Percentiles rank a stretch among this genome's conserved stretches.
These are phyloP conservation scores for Holcopasites calliopsidis DNA, from an alignment of 1,140 invertebrate species.

Conservation along the genomic window DNA sequence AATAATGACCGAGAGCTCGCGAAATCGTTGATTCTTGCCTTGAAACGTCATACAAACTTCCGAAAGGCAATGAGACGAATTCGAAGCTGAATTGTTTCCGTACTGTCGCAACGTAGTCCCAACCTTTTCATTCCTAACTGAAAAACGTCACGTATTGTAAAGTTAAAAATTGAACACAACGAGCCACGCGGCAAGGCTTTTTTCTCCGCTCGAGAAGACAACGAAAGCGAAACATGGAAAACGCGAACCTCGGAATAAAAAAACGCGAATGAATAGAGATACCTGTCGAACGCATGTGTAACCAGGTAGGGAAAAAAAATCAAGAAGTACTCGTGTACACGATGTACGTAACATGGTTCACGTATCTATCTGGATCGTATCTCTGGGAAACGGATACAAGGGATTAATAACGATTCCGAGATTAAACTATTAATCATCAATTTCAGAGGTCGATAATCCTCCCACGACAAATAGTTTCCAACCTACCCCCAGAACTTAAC, in stretches of 20 bases:
- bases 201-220: conserved; percentile 40
- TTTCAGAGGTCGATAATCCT: too few species aligned
- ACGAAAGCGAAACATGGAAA: conserved; percentile 42
- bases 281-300: conserved; percentile 37
- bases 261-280: conserved; percentile 37
- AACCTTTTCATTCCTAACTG: conserved; percentile 7
- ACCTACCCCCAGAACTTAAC: too few species aligned
- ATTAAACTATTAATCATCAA: too few species aligned
- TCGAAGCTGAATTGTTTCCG: neutral
- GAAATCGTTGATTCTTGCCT: neutral
- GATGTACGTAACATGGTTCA: neutral
- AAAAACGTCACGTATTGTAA: conserved; percentile 42
- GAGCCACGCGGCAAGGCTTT: conserved; percentile 34
- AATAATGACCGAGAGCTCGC: conserved; percentile 3
- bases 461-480: too few species aligned
- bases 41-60: neutral
- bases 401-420: too few species aligned
- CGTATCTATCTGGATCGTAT: neutral
- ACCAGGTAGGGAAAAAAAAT: neutral
- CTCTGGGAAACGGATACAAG: neutral
- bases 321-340: neutral
- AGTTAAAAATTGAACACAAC: conserved; percentile 40
- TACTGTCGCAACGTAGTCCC: neutral
- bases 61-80: conserved; percentile 21
- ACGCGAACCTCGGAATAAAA: conserved; percentile 30